A percentile compares a stretch with the other conserved stretches of the same genome.
Evolutionary conservation across 2,113 vertebrate species (phyloP).

Genomic region (Mystacornis crossleyi): DNA sequence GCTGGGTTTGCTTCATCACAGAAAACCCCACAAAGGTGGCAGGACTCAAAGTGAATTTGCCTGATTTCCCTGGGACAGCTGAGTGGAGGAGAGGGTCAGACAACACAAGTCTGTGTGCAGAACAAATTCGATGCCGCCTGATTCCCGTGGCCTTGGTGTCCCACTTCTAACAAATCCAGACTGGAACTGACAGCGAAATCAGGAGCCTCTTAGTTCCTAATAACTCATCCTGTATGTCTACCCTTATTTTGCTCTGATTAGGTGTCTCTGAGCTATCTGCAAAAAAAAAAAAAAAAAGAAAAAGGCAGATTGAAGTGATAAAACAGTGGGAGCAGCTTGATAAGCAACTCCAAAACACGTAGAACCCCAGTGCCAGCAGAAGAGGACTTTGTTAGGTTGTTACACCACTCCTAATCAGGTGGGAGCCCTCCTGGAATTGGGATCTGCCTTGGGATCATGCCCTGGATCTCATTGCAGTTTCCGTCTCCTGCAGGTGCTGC

Average conservation of each 20-base stretch:
- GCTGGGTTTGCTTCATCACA: neutral
- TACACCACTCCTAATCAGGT: neutral
- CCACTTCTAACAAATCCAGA: neutral
- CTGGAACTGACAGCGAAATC: neutral
- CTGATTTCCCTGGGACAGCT: neutral
- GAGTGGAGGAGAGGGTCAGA: neutral
- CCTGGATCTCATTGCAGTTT: neutral
- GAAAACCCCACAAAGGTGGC: neutral
- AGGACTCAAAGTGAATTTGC: neutral
- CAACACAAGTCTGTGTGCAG: neutral
- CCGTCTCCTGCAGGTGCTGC: neutral
- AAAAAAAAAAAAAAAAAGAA: neutral
- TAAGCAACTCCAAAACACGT: neutral
- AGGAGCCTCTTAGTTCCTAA: neutral
- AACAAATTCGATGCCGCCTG: neutral
- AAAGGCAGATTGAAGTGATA: neutral
- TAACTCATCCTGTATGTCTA: neutral
- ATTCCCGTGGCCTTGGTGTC: neutral
- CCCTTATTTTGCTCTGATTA: neutral
- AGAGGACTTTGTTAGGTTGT: neutral
- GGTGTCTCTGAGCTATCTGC: neutral
- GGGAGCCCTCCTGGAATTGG: neutral
- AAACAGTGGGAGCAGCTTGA: neutral
- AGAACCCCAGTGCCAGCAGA: neutral
- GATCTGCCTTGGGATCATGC: accelerated